Evolutionary conservation across 2,113 vertebrate species (phyloP).

Genomic region (Xerus inauris): DNA sequence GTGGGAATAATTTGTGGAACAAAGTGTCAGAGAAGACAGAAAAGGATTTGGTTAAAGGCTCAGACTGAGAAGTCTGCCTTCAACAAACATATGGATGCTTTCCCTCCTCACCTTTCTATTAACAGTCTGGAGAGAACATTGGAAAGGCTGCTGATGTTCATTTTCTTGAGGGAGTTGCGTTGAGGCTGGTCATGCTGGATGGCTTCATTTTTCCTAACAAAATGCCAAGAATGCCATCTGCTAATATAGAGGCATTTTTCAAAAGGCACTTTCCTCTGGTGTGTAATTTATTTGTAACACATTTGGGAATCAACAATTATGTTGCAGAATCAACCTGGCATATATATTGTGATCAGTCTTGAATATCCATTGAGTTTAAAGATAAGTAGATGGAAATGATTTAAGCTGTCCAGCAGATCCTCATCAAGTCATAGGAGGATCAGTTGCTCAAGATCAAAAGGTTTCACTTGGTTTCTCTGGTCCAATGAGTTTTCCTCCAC

Average conservation of each 20-base stretch:
- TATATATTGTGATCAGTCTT: conserved; percentile 26
- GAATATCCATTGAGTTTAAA: neutral
- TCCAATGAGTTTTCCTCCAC: neutral
- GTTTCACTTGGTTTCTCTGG: neutral
- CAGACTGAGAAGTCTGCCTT: neutral
- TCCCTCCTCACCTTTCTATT: neutral
- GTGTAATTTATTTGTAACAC: conserved; percentile 44
- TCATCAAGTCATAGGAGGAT: neutral
- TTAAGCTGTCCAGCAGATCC: neutral
- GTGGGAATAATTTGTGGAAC: neutral
- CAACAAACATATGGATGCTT: neutral
- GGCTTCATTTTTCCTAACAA: conserved; percentile 23
- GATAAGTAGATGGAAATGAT: conserved; percentile 10
- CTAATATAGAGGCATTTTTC: conserved; percentile 25
- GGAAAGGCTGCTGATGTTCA: neutral
- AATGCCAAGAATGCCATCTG: conserved; percentile 18
- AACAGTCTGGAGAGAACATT: neutral
- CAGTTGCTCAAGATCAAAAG: neutral
- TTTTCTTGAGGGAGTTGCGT: neutral
- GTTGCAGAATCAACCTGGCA: conserved; percentile 43
- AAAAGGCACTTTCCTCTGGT: conserved; percentile 7
- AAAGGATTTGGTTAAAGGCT: neutral
- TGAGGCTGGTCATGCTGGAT: neutral
- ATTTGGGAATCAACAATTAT: conserved; percentile 35
- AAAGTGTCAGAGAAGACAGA: neutral